Percentiles rank a stretch among this genome's conserved stretches.
These are phyloP conservation scores for Apaloderma vittatum DNA, from an alignment of 2,113 vertebrate genomes.

Conservation along the genomic window DNA sequence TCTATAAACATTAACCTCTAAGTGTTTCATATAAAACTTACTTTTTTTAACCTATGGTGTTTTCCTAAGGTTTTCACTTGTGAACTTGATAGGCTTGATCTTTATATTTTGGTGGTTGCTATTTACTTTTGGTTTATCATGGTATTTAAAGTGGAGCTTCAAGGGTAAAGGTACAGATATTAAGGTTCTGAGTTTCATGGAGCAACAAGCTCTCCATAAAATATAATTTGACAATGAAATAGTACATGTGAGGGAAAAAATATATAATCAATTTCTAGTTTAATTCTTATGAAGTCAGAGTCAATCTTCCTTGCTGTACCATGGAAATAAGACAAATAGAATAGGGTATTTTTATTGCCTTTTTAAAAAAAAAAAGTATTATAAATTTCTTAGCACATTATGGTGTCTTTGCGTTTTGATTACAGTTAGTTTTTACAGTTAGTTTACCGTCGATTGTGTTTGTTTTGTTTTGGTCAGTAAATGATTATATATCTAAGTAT, in stretches of 20 bases:
- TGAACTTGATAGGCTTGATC: not conserved
- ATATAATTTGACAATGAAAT: not conserved
- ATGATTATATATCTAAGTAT: not conserved
- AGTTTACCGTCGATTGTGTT: not conserved
- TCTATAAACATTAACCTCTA: not conserved
- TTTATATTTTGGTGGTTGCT: not conserved
- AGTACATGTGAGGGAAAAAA: accelerated
- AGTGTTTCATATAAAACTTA: not conserved
- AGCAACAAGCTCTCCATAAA: not conserved
- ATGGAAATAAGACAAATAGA: not conserved
- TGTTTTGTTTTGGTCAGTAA: not conserved
- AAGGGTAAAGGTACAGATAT: not conserved
- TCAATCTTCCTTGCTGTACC: not conserved
- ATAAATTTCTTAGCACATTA: not conserved
- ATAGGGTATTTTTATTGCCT: not conserved
- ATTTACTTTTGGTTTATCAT: not conserved
- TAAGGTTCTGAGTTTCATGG: not conserved
- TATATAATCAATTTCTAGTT: not conserved
- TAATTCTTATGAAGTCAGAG: not conserved
- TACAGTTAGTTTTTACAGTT: not conserved
- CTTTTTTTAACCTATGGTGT: not conserved
- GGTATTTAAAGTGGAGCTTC: not conserved
- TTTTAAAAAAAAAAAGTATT: not conserved
- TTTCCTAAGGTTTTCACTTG: not conserved
- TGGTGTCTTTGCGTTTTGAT: not conserved